Percentiles rank a stretch among this genome's conserved stretches.
Conservation (phyloP, 2,888 invertebrate species). For the Eulithis testata region DNA sequence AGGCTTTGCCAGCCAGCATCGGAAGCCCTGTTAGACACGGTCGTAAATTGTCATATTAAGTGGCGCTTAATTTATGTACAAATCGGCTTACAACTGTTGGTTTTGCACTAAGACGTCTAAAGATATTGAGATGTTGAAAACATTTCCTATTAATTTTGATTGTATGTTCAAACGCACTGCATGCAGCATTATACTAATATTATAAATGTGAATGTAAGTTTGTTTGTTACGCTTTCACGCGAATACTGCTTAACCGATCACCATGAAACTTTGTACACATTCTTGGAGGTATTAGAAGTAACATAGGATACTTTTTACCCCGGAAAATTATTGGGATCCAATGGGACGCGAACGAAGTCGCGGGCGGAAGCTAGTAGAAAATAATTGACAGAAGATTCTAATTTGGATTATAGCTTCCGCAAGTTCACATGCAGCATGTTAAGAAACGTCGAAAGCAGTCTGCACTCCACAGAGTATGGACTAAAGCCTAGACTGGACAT, state of each 20-base stretch:
- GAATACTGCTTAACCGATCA: too few species aligned
- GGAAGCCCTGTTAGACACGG: slow-evolving; percentile 55
- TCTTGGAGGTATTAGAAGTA: too few species aligned
- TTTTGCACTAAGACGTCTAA: slow-evolving; percentile 60
- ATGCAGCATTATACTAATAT: too few species aligned
- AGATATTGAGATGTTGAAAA: slow-evolving; percentile 55
- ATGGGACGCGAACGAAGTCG: too few species aligned
- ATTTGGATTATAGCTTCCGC: slow-evolving; percentile 45
- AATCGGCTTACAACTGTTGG: slow-evolving; percentile 65
- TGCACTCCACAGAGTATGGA: too few species aligned
- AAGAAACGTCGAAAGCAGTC: slow-evolving; percentile 14
- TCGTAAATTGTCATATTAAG: slow-evolving; percentile 72
- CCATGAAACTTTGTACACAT: too few species aligned
- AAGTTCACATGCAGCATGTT: slow-evolving; percentile 44
- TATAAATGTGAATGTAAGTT: too few species aligned
- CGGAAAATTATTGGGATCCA: too few species aligned
- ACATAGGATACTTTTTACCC: too few species aligned
- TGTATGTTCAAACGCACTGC: slow-evolving; percentile 42
- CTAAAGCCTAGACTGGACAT: too few species aligned
- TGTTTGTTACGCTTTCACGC: too few species aligned
- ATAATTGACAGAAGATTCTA: slow-evolving; percentile 29
- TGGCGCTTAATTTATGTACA: slow-evolving; percentile 63
- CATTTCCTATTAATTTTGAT: slow-evolving; percentile 43
- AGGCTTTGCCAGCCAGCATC: slow-evolving; percentile 46
- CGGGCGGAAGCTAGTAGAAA: too few species aligned